Conservation (phyloP, 1,140 invertebrate genomes). For the Zaprionus tsacasi region DNA sequence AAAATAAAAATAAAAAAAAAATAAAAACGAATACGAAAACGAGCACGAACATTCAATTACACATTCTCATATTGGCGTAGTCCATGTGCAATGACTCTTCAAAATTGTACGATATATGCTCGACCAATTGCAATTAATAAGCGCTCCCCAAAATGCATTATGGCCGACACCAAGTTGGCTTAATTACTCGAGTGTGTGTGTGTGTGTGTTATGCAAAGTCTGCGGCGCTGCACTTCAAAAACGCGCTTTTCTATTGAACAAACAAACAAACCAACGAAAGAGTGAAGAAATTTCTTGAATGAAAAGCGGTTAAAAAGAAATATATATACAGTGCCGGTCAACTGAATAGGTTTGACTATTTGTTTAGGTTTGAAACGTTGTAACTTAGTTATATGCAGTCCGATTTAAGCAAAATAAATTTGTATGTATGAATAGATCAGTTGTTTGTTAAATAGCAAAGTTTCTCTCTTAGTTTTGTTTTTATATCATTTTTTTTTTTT, state of each 20-base stretch:
- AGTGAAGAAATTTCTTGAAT: conserved; percentile 54
- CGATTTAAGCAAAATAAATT: no score
- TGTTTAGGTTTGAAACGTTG: no score
- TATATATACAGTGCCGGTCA: no score
- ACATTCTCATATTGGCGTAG: conserved; percentile 58
- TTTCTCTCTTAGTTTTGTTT: no score
- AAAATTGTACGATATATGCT: conserved; percentile 68
- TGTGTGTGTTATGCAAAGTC: conserved; percentile 65
- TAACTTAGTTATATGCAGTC: no score
- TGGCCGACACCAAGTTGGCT: conserved; percentile 39
- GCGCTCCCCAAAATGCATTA: conserved; percentile 60
- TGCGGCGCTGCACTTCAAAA: conserved; percentile 52
- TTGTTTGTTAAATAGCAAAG: no score
- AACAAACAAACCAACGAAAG: conserved; percentile 35
- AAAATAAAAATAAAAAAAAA: conserved; percentile 29
- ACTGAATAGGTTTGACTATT: no score
- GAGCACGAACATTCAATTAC: conserved; percentile 29
- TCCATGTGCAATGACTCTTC: conserved; percentile 73
- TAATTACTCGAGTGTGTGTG: conserved; percentile 40
- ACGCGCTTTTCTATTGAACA: conserved; percentile 52
- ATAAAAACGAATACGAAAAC: conserved; percentile 14
- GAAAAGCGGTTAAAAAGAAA: conserved; percentile 36
- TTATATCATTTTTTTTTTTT: no score
- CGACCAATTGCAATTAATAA: conserved; percentile 66
- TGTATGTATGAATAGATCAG: no score